These are phyloP conservation scores for Drosophila simulans DNA, from an alignment of 1,140 invertebrate genomes.

Conservation along the genomic window DNA sequence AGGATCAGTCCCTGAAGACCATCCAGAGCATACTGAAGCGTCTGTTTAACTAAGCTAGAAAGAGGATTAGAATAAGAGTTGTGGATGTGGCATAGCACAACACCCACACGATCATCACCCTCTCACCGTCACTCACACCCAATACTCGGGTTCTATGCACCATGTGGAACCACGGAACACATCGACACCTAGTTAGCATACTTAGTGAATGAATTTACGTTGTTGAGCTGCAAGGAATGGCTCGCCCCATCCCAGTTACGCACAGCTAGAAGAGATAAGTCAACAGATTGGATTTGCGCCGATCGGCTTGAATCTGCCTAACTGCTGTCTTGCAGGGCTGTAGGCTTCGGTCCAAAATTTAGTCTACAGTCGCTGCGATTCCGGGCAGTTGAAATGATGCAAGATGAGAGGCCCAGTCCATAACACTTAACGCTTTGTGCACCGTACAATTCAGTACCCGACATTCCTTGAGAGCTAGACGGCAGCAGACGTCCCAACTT, in stretches of 20 bases:
- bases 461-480: conserved; percentile 55
- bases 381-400: conserved; percentile 47
- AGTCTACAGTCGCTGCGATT: conserved; percentile 55
- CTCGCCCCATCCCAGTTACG: conserved; percentile 38
- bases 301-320: conserved; percentile 19
- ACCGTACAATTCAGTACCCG: conserved; percentile 8
- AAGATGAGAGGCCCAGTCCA: neutral
- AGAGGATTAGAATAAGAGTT: conserved; percentile 25
- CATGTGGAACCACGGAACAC: conserved; percentile 32
- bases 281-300: neutral
- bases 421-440: conserved; percentile 24
- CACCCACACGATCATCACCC: conserved; percentile 12
- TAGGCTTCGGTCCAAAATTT: conserved; percentile 65
- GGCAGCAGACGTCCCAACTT: conserved; percentile 63
- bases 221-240: conserved; percentile 50
- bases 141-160: conserved; percentile 62
- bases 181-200: conserved; percentile 51
- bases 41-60: conserved; percentile 59
- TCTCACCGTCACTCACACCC: conserved; percentile 45
- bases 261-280: conserved; percentile 24
- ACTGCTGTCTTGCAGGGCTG: conserved; percentile 70
- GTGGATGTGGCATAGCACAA: conserved; percentile 20
- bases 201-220: conserved; percentile 71
- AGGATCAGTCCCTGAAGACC: conserved; percentile 87
- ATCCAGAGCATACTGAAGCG: conserved; percentile 83